Evolutionary conservation across 2,888 invertebrate species (phyloP).

Genomic region (Phymatocera aterrima): DNA sequence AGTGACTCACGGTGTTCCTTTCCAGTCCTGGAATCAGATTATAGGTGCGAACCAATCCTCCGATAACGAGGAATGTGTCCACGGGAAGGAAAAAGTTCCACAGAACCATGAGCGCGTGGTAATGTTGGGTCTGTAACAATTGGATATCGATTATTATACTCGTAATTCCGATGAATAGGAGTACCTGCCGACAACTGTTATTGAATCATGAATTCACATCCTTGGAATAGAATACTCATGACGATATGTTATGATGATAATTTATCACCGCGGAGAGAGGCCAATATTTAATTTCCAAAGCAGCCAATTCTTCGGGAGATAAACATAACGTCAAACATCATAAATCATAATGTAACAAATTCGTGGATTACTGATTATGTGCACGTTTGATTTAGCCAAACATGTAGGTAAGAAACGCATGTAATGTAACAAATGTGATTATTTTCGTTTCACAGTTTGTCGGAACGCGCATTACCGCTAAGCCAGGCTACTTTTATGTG

Average conservation of each 20-base stretch:
- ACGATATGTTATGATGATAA: neutral
- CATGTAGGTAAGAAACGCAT: too few species aligned
- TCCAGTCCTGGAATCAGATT: conserved; percentile 38
- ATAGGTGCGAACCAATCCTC: conserved; percentile 43
- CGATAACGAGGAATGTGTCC: conserved; percentile 44
- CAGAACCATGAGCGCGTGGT: conserved; percentile 17
- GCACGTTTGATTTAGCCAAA: neutral
- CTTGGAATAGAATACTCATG: neutral
- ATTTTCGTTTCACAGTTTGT: neutral
- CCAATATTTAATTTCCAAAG: neutral
- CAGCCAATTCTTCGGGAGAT: neutral
- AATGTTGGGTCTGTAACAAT: conserved; percentile 41
- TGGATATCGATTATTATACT: neutral
- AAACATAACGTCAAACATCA: too few species aligned
- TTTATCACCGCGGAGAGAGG: neutral
- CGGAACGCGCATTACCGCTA: neutral
- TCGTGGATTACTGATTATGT: neutral
- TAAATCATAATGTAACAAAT: too few species aligned
- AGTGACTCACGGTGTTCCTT: conserved; percentile 30
- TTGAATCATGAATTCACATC: neutral
- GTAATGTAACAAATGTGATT: neutral
- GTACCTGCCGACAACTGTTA: neutral
- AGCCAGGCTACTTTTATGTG: neutral
- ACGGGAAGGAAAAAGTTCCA: conserved; percentile 45
- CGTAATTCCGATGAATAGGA: too few species aligned